Conservation (phyloP, 2,888 invertebrate genomes). For the Capitulum mitella region DNA sequence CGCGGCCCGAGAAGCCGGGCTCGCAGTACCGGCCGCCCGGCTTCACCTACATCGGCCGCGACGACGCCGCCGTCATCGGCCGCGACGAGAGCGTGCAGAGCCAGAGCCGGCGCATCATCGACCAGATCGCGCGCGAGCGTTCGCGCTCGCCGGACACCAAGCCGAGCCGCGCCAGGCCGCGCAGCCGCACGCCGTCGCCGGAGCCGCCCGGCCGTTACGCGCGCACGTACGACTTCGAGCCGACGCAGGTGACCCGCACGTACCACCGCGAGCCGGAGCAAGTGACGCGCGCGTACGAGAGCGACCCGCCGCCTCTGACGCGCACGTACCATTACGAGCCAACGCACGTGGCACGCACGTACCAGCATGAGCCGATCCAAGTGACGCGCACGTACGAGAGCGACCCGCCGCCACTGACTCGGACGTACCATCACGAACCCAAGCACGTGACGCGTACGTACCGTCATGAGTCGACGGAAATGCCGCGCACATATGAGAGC, state of each 20-base stretch:
- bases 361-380: too few relatives aligned
- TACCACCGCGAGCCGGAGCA: too few relatives aligned
- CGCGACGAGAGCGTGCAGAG: not conserved
- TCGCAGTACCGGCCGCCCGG: not conserved
- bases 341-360: not conserved
- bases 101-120: not conserved
- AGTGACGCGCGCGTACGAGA: not conserved
- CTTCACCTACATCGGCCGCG: not conserved
- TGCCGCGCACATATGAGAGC: too few relatives aligned
- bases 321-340: not conserved
- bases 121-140: not conserved
- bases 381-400: not conserved
- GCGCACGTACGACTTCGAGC: too few relatives aligned
- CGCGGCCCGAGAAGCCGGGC: not conserved
- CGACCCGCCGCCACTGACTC: not conserved
- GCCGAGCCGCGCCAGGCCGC: not conserved
- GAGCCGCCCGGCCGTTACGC: too few relatives aligned
- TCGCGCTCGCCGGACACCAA: slow-evolving; percentile 10
- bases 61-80: not conserved
- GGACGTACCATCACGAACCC: not conserved
- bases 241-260: not conserved
- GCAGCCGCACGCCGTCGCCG: not conserved
- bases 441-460: not conserved
- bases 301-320: not conserved
- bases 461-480: not conserved